These are phyloP conservation scores for Copidosoma floridanum DNA, from an alignment of 1,140 invertebrate genomes.

Conservation along the genomic window DNA sequence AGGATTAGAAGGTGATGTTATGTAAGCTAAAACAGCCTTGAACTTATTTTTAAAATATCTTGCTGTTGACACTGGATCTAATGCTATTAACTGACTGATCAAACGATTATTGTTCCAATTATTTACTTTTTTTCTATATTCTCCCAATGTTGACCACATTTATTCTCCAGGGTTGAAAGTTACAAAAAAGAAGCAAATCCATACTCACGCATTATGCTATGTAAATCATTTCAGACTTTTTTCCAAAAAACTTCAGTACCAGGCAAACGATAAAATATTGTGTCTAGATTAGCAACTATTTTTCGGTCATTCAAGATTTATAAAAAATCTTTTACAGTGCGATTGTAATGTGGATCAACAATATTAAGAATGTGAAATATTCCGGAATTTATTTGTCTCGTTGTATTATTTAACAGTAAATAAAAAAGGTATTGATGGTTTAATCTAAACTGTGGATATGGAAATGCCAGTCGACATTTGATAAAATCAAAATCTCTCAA, in stretches of 20 bases:
- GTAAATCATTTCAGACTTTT: constrained; percentile 32
- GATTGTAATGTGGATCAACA: constrained; percentile 29
- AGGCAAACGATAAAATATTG: constrained; percentile 34
- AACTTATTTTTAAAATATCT: constrained; percentile 43
- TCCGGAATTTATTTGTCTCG: constrained; percentile 34
- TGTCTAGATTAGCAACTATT: constrained; percentile 23
- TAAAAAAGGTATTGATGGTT: constrained; percentile 41
- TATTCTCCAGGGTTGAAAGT: constrained; percentile 46
- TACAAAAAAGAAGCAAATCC: constrained; percentile 48
- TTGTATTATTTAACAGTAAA: constrained; percentile 37
- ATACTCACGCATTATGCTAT: constrained; percentile 40
- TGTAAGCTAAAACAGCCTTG: constrained; percentile 41
- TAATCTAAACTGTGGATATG: constrained; percentile 34
- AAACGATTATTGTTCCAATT: constrained; percentile 21
- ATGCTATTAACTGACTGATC: constrained; percentile 29
- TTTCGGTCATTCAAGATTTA: constrained; percentile 23
- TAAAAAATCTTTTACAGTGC: constrained; percentile 34
- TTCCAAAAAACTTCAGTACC: constrained; percentile 38
- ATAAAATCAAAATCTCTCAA: constrained; percentile 37
- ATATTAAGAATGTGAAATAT: constrained; percentile 43
- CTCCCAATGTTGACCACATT: constrained; percentile 40
- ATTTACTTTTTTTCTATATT: constrained; percentile 39
- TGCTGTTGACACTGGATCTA: constrained; percentile 39
- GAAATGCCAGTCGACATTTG: constrained; percentile 33
- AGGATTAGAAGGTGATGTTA: constrained; percentile 34